Percentiles rank a stretch among this genome's conserved stretches.
phyloP scores from a whole-genome alignment of 2,888 invertebrate species.

The Drosophila paucipuncta region DNA sequence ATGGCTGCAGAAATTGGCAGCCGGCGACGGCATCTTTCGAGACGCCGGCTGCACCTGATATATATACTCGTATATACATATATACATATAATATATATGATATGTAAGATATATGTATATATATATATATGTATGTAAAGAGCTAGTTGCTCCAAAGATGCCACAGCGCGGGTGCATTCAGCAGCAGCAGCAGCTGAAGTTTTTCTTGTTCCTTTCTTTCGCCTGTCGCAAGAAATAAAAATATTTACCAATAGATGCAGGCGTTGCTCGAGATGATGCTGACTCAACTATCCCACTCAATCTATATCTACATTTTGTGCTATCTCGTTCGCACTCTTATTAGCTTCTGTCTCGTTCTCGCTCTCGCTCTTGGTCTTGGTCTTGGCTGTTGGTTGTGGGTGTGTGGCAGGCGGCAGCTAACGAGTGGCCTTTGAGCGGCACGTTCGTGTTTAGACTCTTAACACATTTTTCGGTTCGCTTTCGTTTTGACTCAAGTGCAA shows the following conservation, averaged over 20 bases:
- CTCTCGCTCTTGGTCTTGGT: neutral
- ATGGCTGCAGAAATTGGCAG: conserved; percentile 70
- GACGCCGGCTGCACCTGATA: conserved; percentile 36
- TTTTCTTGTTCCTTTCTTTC: conserved; percentile 6
- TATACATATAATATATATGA: neutral
- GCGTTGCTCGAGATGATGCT: conserved; percentile 50
- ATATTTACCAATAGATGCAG: conserved; percentile 71
- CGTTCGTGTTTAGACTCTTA: conserved; percentile 79
- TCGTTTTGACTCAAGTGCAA: conserved; percentile 67
- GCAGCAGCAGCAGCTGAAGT: conserved; percentile 4
- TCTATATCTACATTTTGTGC: conserved; percentile 39
- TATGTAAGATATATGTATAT: neutral
- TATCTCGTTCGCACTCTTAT: conserved; percentile 4
- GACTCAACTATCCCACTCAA: conserved; percentile 60
- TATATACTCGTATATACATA: neutral
- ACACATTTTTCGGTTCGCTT: conserved; percentile 72
- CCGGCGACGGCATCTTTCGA: conserved; percentile 47
- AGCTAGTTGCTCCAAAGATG: conserved; percentile 36
- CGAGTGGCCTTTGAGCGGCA: conserved; percentile 80
- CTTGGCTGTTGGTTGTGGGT: neutral
- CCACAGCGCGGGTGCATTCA: conserved; percentile 33
- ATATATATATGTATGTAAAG: conserved; percentile 10
- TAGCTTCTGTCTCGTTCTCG: neutral
- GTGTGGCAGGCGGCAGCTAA: conserved; percentile 51
- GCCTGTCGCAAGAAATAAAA: conserved; percentile 68